Percentiles rank a stretch among this genome's conserved stretches.
Evolutionary conservation across 2,113 vertebrate species (phyloP).

Genomic region (human (Homo sapiens)): DNA sequence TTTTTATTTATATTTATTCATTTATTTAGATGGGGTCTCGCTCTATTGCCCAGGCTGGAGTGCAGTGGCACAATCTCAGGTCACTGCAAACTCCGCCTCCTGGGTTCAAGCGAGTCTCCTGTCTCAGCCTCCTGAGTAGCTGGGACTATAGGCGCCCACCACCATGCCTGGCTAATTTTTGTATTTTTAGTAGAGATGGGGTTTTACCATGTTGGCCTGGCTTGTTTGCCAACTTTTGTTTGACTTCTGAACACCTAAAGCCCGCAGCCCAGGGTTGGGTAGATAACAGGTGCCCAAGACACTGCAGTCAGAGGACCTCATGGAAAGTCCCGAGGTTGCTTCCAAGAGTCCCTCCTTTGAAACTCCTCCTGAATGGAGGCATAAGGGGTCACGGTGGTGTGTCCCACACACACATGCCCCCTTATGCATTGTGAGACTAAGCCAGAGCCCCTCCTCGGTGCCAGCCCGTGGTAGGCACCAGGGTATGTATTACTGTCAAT

Average conservation of each 20-base stretch:
- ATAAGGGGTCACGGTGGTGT: not conserved
- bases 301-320: no score
- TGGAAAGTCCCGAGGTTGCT: not conserved
- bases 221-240: not conserved
- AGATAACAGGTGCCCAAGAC: not conserved
- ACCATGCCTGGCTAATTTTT: no score
- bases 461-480: not conserved
- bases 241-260: not conserved
- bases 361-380: not conserved
- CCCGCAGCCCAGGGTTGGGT: rapidly evolving
- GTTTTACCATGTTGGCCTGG: no score
- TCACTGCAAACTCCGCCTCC: no score
- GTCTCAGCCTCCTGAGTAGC: no score
- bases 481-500: not conserved
- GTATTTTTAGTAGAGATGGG: no score
- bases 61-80: no score
- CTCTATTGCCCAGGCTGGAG: no score
- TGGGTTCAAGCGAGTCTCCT: no score
- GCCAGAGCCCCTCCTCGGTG: not conserved
- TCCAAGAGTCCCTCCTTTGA: not conserved
- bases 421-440: rapidly evolving
- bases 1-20: not conserved
- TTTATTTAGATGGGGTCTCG: no score
- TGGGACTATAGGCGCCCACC: no score
- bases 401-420: no score